A percentile compares a stretch with the other conserved stretches of the same genome.
phyloP scores from a whole-genome alignment of 2,888 invertebrate genomes.

The Xylota segnis region DNA sequence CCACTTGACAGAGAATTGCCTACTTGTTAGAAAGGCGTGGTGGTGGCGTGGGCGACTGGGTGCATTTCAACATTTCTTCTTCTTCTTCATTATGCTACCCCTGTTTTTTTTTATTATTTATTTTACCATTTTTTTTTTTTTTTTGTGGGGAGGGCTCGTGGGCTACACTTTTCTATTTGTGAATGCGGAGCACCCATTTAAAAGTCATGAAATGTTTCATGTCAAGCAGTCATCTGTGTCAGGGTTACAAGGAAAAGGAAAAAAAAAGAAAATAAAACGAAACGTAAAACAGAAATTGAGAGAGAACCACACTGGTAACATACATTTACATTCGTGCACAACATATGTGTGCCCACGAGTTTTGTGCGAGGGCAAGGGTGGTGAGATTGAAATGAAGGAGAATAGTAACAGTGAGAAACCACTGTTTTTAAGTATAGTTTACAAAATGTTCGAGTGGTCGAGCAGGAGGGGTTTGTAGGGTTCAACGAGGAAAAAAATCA shows the following conservation, averaged over 20 bases:
- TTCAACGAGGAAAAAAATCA: slow-evolving; percentile 3
- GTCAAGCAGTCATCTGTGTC: slow-evolving; percentile 75
- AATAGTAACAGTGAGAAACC: not conserved
- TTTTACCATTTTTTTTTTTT: not conserved
- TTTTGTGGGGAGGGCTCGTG: not conserved
- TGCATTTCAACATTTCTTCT: slow-evolving; percentile 42
- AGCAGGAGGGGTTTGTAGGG: not conserved
- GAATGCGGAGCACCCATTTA: slow-evolving; percentile 66
- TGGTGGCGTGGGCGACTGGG: not conserved
- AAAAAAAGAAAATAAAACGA: slow-evolving; percentile 17
- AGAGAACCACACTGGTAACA: slow-evolving; percentile 37
- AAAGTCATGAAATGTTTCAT: slow-evolving; percentile 75
- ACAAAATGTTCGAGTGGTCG: not conserved
- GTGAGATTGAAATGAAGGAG: not conserved
- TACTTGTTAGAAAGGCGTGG: slow-evolving; percentile 27
- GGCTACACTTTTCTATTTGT: slow-evolving; percentile 45
- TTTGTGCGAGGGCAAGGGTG: not conserved
- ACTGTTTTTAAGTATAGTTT: not conserved
- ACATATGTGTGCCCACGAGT: not conserved
- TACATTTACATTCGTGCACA: slow-evolving; percentile 38
- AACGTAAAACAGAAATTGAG: slow-evolving; percentile 20
- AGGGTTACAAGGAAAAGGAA: slow-evolving; percentile 58
- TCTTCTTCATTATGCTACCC: slow-evolving; percentile 13
- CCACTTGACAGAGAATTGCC: slow-evolving; percentile 60
- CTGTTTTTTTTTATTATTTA: no score